These are phyloP conservation scores for Xenops minutus DNA, from an alignment of 2,797 vertebrate species.

Conservation along the genomic window DNA sequence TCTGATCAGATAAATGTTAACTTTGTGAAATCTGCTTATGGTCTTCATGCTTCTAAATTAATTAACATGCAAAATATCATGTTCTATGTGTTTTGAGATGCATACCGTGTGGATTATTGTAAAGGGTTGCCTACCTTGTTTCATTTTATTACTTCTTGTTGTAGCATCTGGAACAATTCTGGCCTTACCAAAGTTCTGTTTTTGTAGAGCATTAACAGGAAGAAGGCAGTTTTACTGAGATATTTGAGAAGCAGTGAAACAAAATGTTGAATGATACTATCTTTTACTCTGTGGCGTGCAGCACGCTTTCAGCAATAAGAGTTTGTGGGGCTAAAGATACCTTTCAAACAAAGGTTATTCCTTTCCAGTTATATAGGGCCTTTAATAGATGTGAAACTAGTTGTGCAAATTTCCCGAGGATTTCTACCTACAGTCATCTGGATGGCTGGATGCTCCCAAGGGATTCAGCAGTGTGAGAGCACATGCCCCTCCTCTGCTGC, in stretches of 20 bases:
- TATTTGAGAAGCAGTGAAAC: constrained; percentile 29
- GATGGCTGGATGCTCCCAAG: not conserved
- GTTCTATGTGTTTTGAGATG: constrained; percentile 24
- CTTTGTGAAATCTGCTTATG: constrained; percentile 1
- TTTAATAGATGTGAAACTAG: not conserved
- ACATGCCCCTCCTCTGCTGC: not conserved
- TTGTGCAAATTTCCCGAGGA: not conserved
- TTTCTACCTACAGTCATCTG: not conserved
- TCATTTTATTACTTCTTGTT: constrained; percentile 63
- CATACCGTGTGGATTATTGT: not conserved
- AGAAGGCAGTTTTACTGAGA: constrained; percentile 43
- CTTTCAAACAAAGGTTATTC: not conserved
- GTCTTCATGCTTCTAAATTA: constrained; percentile 36
- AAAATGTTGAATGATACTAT: not conserved
- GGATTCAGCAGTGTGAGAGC: not conserved
- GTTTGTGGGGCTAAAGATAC: not conserved
- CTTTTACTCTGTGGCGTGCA: not conserved
- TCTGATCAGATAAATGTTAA: not conserved
- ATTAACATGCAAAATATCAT: constrained; percentile 35
- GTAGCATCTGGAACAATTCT: constrained; percentile 67
- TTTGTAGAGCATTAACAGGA: constrained; percentile 45
- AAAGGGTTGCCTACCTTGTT: constrained; percentile 45
- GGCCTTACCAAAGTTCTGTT: constrained; percentile 38
- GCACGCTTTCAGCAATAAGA: not conserved
- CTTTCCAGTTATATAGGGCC: not conserved